Conservation (phyloP, 2,888 invertebrate genomes). For the Maniola hyperantus region DNA sequence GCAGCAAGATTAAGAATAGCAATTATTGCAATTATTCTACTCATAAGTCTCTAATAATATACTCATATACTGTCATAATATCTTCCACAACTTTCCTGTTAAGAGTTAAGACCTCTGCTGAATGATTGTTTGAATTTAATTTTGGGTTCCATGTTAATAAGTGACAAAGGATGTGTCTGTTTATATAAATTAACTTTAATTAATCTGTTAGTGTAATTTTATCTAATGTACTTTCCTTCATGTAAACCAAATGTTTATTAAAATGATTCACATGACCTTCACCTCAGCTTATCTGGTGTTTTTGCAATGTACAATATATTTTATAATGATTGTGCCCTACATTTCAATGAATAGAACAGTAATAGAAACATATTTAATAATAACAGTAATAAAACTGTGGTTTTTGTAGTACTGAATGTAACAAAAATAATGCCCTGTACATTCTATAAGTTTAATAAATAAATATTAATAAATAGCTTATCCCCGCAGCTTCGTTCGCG, state of each 20-base stretch:
- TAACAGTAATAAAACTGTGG: no score
- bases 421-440: no score
- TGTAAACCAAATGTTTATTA: slow-evolving; percentile 4
- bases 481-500: no score
- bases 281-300: slow-evolving; percentile 28
- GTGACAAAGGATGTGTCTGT: background rate
- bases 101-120: no score
- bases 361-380: background rate
- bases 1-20: no score
- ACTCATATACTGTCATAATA: no score
- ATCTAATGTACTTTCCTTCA: slow-evolving; percentile 2
- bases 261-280: slow-evolving; percentile 36
- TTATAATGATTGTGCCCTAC: background rate
- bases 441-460: no score
- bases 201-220: background rate
- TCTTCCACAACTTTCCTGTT: no score
- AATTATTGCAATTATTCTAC: no score
- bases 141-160: background rate
- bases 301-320: slow-evolving; percentile 8
- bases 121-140: background rate
- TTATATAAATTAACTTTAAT: background rate
- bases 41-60: no score
- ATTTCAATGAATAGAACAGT: background rate
- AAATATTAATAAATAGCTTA: no score
- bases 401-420: no score